Percentiles rank a stretch among this genome's conserved stretches.
Conservation (phyloP, 2,113 vertebrate genomes). For the Crotalus helleri region DNA sequence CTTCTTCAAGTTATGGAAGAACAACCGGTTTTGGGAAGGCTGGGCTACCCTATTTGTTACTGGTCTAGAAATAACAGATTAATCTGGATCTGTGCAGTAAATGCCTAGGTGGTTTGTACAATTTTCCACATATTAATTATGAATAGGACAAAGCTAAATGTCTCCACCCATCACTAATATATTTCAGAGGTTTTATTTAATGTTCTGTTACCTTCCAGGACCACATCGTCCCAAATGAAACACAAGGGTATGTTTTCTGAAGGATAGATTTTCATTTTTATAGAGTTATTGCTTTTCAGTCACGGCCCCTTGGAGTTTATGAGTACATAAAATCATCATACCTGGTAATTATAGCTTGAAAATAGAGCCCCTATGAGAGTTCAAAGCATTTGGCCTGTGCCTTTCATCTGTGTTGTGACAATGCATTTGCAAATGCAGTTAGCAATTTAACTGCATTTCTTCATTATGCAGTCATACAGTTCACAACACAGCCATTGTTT, state of each 20-base stretch:
- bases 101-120: background rate
- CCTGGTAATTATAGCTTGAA: slow-evolving; percentile 11
- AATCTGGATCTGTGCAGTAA: background rate
- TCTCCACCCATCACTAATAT: background rate
- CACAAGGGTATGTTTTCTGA: background rate
- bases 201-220: background rate
- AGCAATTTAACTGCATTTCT: background rate
- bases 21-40: background rate
- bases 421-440: background rate
- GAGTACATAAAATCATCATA: slow-evolving; percentile 7
- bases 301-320: background rate
- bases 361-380: background rate
- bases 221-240: background rate
- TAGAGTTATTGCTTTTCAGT: background rate
- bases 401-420: background rate
- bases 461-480: background rate
- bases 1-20: background rate
- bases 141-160: background rate
- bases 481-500: background rate
- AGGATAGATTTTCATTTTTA: background rate
- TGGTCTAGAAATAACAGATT: background rate
- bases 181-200: background rate
- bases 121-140: background rate
- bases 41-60: background rate
- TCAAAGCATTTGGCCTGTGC: background rate